A percentile compares a stretch with the other conserved stretches of the same genome.
Conservation (phyloP, 2,113 vertebrate species). For the Alethe castanea region DNA sequence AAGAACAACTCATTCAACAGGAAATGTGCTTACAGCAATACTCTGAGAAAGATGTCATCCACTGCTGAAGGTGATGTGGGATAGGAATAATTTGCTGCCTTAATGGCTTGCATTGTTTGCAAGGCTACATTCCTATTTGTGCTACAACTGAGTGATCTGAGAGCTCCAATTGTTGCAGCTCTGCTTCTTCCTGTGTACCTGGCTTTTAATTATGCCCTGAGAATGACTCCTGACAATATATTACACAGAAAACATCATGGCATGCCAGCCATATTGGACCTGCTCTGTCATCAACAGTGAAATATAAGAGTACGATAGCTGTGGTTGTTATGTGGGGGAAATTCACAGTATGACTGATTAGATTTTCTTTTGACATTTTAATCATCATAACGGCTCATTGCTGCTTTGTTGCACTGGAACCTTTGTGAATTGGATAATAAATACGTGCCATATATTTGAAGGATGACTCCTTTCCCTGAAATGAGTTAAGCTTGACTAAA, state of each 20-base stretch:
- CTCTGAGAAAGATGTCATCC: neutral
- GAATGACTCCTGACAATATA: neutral
- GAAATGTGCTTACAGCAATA: neutral
- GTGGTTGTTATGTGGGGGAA: neutral
- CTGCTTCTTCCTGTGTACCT: neutral
- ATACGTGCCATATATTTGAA: slow-evolving; percentile 16
- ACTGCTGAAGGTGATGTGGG: neutral
- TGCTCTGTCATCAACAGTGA: neutral
- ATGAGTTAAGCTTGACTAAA: slow-evolving; percentile 20
- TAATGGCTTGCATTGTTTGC: neutral
- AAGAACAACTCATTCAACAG: neutral
- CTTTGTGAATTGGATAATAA: slow-evolving; percentile 44
- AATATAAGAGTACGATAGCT: neutral
- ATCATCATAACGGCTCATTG: slow-evolving; percentile 23
- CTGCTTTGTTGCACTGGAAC: slow-evolving; percentile 21
- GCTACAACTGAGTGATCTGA: neutral
- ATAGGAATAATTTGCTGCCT: neutral
- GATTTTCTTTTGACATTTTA: slow-evolving; percentile 43
- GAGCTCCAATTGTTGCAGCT: neutral
- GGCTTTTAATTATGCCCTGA: neutral
- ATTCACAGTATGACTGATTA: neutral
- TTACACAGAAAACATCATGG: neutral
- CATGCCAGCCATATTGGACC: neutral
- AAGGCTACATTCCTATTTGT: neutral
- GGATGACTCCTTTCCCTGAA: neutral